Evolutionary conservation across 2,113 vertebrate species (phyloP), one percentile per base, ranked within the genome.

Genomic region (Neogobius melanostomus): DNA sequence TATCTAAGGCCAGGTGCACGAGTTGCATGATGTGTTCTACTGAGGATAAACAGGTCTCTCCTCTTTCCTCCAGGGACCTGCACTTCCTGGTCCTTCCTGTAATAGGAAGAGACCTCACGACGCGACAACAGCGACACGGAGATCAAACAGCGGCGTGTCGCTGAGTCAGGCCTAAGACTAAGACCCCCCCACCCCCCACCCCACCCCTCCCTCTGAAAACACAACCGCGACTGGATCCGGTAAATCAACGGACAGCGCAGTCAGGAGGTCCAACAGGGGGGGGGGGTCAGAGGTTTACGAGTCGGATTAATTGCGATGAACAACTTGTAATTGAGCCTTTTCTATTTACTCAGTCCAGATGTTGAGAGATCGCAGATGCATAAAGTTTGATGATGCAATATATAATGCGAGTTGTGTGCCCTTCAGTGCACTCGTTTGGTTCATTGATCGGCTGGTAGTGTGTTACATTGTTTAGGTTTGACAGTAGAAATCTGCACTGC

Each of bases 121-220:
- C 83, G 89, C 76, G 74, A 78, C 52, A 59, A 59, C 56, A 59
- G 28, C 56, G 42, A 42, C 51, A 71, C 14, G 51, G 42, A 77
- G 85, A 90, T 89, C 89, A 88, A 90, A 88, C 79, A 11, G 49
- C 44, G 71, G 69, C 63, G 4, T 7, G 82, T 80, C 4, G 90
- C 90, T 91, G 89, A 90, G 84, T 90, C 90, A 89, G 90, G 83
- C 50, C 81, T 76, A 85, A 91, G 89, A 89, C 85, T 73, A 85
- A 81, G 71, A 49, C 8, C 17, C 17, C 77, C 70, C 16, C 72
- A 48, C 8, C 28, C 17, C 77, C 70, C 21, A 21, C 21, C n/a
- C n/a, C n/a, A n/a, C n/a, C n/a, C n/a, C n/a, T n/a, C 68, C 28
- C 67, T 64, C 66, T 21, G 47, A 82, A 86, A 87, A 85, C 83